phyloP scores from a whole-genome alignment of 2,888 invertebrate species.

The Drosophila stalkeri region DNA sequence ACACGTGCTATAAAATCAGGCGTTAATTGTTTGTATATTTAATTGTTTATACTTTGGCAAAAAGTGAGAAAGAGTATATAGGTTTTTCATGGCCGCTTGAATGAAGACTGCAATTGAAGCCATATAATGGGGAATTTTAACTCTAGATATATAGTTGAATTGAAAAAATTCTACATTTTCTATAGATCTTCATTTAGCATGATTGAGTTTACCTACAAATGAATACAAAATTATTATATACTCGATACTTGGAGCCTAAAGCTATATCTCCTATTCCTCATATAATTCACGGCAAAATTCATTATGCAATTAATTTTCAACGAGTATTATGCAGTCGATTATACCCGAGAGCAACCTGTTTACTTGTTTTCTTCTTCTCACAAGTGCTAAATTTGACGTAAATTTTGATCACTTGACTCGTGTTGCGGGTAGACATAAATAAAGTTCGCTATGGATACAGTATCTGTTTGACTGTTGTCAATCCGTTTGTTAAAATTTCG shows the following conservation, averaged over 20 bases:
- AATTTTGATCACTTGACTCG: slow-evolving; percentile 64
- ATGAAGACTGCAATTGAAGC: background rate
- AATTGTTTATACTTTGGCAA: background rate
- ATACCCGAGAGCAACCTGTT: background rate
- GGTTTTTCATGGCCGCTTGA: background rate
- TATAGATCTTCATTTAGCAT: background rate
- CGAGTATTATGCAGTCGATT: background rate
- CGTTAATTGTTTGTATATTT: slow-evolving; percentile 48
- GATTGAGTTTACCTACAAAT: background rate
- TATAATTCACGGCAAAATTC: background rate
- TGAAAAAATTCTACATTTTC: background rate
- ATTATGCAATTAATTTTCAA: background rate
- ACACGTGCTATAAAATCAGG: slow-evolving; percentile 55
- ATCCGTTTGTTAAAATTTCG: slow-evolving; percentile 20
- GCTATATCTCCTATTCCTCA: background rate
- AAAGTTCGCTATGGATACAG: slow-evolving; percentile 21
- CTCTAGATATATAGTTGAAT: background rate
- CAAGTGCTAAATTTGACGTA: slow-evolving; percentile 36
- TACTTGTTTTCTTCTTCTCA: slow-evolving; percentile 5
- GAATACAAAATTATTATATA: too few species aligned
- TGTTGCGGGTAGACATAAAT: slow-evolving; percentile 48
- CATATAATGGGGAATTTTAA: background rate
- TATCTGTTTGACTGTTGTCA: slow-evolving; percentile 14
- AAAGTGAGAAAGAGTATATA: background rate
- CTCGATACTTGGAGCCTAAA: too few species aligned